Evolutionary conservation across 2,888 invertebrate species (phyloP), one percentile per base, ranked within the genome.

Genomic region (Camponotus fellah): DNA sequence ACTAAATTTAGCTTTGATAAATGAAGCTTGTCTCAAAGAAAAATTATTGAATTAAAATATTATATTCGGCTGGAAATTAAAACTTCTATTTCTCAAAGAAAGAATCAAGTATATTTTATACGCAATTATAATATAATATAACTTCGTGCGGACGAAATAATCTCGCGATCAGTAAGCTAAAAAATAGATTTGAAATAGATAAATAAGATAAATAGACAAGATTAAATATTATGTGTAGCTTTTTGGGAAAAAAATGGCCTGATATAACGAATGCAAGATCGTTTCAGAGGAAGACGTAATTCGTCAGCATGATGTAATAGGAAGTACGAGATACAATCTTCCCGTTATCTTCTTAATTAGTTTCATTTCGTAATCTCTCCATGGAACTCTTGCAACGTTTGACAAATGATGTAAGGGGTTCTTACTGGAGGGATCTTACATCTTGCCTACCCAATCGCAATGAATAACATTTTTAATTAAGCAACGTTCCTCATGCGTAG

Each of bases 391-490:
- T 85, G 85, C 75, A 86, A 89, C 86, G 40, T 91, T 89, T 90
- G 91, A 90, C 89, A 91, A 92, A 91, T 87, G 90, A 89, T 86
- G 82, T 83, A 65, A 86, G 74, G 86, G 87, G 86, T 82, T 72
- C 86, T 62, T 75, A 79, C 62, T 66, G 66, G 77, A 87, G 80
- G 87, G 91, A 88, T 84, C 82, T 72, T 76, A 80, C 83, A 71
- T 85, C 77, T 64, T 62, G 81, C 60, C 75, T 65, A 62, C 32
- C 65, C 69, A 79, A 88, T 86, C 68, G 40, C 65, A 58, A 79
- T 87, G 84, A 91, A 91, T 91, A 91, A 92, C 87, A 90, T 91
- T 93, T 92, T 92, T 93, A 93, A 93, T 93, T 93, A 93, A 93
- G 89, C 87, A 80, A 88, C 87, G 85, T 87, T 75, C 58, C 8